Evolutionary conservation across 2,113 vertebrate species (phyloP), one percentile per base, ranked within the genome.

Genomic region (Cephalopholis sonnerati): DNA sequence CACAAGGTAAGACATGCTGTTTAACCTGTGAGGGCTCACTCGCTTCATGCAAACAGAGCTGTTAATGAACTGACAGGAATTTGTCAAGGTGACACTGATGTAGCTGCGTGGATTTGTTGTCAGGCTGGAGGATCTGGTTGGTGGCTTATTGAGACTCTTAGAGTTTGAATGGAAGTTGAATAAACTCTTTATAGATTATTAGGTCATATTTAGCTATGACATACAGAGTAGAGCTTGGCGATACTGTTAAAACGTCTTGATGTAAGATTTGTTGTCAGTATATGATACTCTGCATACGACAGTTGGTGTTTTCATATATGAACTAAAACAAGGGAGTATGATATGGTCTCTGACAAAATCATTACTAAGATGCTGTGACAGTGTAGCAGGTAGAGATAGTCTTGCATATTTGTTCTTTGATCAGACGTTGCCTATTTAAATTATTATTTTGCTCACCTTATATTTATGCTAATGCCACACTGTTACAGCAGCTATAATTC

Each of bases 1-100:
- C 98, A 17, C 98, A 99, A 97, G 98, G 98, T 99, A 92, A 96
- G 96, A 84, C 46, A 24, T 32, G 77, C n/a, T 29, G 27, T 74
- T 24, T 64, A 16, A 55, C 48, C 29, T 76, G 11, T 55, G 0
- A 62, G 66, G 1, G 16, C 41, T 82, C 27, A 12, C 48, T 22
- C 18, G 5, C 22, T 58, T 81, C 3, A 65, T 75, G 8, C n/a
- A 27, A 2, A 5, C 41, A n/a, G 2, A 54, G 5, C 25, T 24
- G 36, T n/a, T 25, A 15, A 36, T 36, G 32, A 36, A 67, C 64
- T 5, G 36, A 39, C 8, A n/a, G 36, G 17, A 25, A 64, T 61
- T 29, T 65, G 22, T 80, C 15, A 32, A 2, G 4, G 15, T 73
- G 27, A 57, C 12, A 51, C 24, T 41, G 51, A 74, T 48, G 6